Base-by-base conservation (phyloP, 2,888 invertebrate genomes). In the Pammene aurita region DNA sequence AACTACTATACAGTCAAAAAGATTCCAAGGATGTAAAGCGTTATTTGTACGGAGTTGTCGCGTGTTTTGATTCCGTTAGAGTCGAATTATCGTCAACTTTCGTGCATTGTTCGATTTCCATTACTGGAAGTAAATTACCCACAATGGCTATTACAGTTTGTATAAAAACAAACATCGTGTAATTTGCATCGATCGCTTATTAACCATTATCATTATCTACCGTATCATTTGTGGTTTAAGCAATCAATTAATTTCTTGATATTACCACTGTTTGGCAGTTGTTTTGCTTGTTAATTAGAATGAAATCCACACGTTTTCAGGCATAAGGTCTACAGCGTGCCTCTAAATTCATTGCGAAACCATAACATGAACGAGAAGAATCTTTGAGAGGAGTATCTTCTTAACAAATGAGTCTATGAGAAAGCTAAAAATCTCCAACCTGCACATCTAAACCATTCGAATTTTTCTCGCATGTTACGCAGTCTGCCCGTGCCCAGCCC, bases 41-140 rank as follows among this genome's bases (percentile, higher is more conserved):
- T 52, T 71, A 73, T 81, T 79, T 77, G 83, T 80, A 78, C 79
- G 74, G 70, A 72, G 75, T 78, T 58, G 58, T 84, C 78, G 85
- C 84, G 83, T 86, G 86, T 74, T 79, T 76, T 74, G 65, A 71
- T 71, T 71, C 68, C 57, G 66, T 73, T 68, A 35, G 46, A 41
- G 64, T 72, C 54, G 67, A 72, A 72, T 74, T 73, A 72, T 71
- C 72, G 72, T 73, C 70, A 73, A 73, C 72, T 74, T 75, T 78
- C 81, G 76, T 81, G 79, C 72, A 74, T 72, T 76, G 77, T 75
- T 76, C 75, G 73, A 81, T 78, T 80, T 80, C 73, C 62, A 71
- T 68, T 68, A 67, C 67, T 56, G 62, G 63, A 70, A 71, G 73
- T 72, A 73, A 76, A 76, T 74, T 74, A 70, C 58, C 44, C 42